A percentile compares a stretch with the other conserved stretches of the same genome.
phyloP scores from a whole-genome alignment of 2,888 invertebrate species.

The Pollenia angustigena region DNA sequence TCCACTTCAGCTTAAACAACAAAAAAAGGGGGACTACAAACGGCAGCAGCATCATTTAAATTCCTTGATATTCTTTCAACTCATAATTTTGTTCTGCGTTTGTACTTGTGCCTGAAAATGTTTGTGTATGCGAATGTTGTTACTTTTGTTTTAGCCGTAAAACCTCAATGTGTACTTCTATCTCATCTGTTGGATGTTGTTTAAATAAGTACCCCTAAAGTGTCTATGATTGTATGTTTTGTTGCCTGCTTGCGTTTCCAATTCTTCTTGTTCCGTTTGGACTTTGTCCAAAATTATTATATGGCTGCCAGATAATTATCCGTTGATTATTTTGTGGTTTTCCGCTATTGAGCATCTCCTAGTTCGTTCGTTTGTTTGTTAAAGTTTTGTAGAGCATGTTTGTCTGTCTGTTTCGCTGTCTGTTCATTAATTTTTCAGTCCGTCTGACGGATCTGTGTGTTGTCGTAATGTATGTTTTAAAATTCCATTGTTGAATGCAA shows the following conservation, averaged over 20 bases:
- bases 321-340: constrained; percentile 83
- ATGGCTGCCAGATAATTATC: constrained; percentile 81
- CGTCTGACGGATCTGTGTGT: constrained; percentile 15
- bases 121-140: not conserved
- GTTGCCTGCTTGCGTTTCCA: constrained; percentile 45
- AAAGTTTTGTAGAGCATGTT: constrained; percentile 21
- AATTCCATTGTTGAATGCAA: constrained; percentile 70
- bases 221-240: constrained; percentile 48
- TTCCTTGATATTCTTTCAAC: constrained; percentile 56
- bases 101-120: not conserved
- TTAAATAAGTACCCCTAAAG: constrained; percentile 36
- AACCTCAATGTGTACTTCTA: constrained; percentile 50
- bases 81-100: constrained; percentile 54
- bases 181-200: constrained; percentile 33
- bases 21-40: constrained; percentile 3
- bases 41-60: constrained; percentile 58
- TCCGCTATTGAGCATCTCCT: constrained; percentile 78
- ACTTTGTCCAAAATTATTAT: constrained; percentile 73
- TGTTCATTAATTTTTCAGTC: constrained; percentile 24
- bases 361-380: constrained; percentile 68
- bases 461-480: constrained; percentile 56
- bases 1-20: constrained; percentile 45
- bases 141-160: not conserved
- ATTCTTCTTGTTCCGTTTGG: constrained; percentile 65
- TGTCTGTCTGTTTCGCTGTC: not conserved